Conservation (phyloP, 1,140 invertebrate genomes). For the Telenomus remus region DNA sequence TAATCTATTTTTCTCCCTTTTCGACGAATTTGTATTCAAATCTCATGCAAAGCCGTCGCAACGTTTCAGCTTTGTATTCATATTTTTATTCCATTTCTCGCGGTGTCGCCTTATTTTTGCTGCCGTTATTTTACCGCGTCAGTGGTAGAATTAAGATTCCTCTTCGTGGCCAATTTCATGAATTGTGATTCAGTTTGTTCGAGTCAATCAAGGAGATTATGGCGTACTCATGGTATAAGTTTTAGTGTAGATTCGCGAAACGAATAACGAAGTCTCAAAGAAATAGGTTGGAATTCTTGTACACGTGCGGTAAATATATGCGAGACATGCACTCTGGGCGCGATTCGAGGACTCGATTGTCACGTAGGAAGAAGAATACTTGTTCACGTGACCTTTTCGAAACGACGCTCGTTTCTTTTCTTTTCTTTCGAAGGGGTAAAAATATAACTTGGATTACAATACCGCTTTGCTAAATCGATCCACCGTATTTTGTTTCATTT, state of each 20-base stretch:
- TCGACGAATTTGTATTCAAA: constrained; percentile 23
- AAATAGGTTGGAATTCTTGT: constrained; percentile 43
- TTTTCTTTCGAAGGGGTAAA: constrained; percentile 11
- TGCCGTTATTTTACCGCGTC: constrained; percentile 14
- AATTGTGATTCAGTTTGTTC: constrained; percentile 6
- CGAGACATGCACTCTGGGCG: constrained; percentile 25
- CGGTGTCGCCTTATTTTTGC: constrained; percentile 22
- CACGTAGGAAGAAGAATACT: constrained; percentile 41
- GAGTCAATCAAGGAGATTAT: constrained; percentile 21
- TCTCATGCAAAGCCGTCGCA: background rate
- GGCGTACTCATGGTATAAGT: background rate
- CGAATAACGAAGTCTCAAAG: background rate
- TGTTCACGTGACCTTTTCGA: constrained; percentile 35
- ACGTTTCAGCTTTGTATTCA: constrained; percentile 22
- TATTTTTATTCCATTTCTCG: constrained; percentile 42
- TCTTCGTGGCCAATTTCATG: background rate
- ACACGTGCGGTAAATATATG: constrained; percentile 31
- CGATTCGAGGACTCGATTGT: constrained; percentile 31
- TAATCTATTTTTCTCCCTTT: background rate
- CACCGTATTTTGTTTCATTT: background rate
- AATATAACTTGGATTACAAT: constrained; percentile 34
- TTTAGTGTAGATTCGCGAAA: background rate
- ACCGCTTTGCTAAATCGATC: constrained; percentile 13
- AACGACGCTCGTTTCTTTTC: constrained; percentile 24
- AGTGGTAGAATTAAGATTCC: constrained; percentile 11